Evolutionary conservation across 2,888 invertebrate species (phyloP).

Genomic region (Thecophora atra): DNA sequence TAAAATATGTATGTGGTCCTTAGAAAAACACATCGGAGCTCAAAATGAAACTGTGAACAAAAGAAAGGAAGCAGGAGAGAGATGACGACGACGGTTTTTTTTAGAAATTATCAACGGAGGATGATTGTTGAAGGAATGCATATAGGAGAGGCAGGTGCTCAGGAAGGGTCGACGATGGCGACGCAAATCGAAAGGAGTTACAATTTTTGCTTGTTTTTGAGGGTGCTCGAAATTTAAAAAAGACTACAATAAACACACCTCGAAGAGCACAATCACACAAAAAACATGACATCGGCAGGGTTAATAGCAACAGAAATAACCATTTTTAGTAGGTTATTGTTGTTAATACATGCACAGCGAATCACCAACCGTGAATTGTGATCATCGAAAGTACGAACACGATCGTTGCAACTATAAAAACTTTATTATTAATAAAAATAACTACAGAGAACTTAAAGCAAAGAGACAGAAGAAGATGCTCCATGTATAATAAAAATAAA

Average conservation of each 20-base stretch:
- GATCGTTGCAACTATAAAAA: background rate
- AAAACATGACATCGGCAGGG: slow-evolving; percentile 47
- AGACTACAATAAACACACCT: too few relatives aligned
- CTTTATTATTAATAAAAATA: too few relatives aligned
- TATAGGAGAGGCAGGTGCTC: too few relatives aligned
- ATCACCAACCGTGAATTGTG: slow-evolving; percentile 18
- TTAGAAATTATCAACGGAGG: too few relatives aligned
- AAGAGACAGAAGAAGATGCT: background rate
- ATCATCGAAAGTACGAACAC: slow-evolving; percentile 9
- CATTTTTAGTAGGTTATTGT: slow-evolving; percentile 27
- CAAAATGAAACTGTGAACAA: slow-evolving; percentile 19
- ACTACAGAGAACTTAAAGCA: background rate
- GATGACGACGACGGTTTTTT: too few relatives aligned
- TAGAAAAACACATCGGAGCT: slow-evolving; percentile 4
- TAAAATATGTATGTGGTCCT: slow-evolving; percentile 14
- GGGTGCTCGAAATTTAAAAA: too few relatives aligned
- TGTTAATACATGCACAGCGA: slow-evolving; percentile 31
- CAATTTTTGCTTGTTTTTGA: too few relatives aligned
- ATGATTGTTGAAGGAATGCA: too few relatives aligned
- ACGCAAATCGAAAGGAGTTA: too few relatives aligned
- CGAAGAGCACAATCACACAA: slow-evolving; percentile 5
- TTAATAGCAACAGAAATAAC: slow-evolving; percentile 42
- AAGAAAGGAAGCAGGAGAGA: background rate
- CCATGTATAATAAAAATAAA: too few relatives aligned
- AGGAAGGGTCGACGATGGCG: too few relatives aligned